These are phyloP conservation scores for Schizothorax lantsangensis DNA, from an alignment of 2,797 vertebrate species.

Conservation along the genomic window DNA sequence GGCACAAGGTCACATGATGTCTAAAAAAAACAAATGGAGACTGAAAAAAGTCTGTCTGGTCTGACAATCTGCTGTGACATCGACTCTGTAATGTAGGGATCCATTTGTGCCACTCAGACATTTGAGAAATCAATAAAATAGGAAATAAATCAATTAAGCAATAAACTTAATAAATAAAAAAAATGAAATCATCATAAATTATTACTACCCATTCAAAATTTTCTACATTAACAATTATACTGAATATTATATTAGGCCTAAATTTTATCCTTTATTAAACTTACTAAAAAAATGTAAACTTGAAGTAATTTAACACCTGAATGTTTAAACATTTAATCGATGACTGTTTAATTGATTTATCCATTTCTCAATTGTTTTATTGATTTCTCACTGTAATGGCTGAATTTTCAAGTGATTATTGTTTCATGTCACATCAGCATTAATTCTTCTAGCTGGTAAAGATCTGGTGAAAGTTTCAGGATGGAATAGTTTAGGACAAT, in stretches of 20 bases:
- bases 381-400: not conserved
- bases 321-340: not conserved
- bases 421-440: not conserved
- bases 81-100: too few species aligned
- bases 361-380: not conserved
- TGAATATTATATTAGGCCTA: not conserved
- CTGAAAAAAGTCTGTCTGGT: too few species aligned
- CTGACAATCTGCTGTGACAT: not conserved
- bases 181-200: not conserved
- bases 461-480: not conserved
- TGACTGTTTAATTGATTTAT: not conserved
- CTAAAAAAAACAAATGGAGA: not conserved
- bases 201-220: not conserved
- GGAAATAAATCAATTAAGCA: too few species aligned
- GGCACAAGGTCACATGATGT: not conserved
- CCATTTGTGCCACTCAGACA: too few species aligned
- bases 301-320: too few species aligned
- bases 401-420: not conserved
- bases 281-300: too few species aligned
- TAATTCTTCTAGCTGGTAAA: not conserved
- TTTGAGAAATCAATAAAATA: too few species aligned
- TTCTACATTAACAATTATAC: too few species aligned
- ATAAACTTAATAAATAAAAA: too few species aligned
- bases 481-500: not conserved
- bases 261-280: too few species aligned